Base-by-base conservation (phyloP, 2,113 vertebrate species). In the Varanus komodoensis region DNA sequence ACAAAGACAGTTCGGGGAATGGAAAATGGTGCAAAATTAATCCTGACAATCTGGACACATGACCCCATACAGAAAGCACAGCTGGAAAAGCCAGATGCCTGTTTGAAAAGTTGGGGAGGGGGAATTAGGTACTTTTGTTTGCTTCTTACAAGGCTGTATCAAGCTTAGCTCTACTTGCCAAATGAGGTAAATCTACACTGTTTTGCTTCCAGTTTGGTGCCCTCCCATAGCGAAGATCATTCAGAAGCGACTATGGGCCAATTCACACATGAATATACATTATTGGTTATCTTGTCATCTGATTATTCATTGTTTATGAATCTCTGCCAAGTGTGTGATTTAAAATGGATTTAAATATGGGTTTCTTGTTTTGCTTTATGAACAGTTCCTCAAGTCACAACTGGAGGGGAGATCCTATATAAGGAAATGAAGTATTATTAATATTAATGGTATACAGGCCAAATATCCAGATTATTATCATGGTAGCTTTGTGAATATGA, bases 11-110 rank as follows among this genome's bases (percentile, higher is more conserved):
- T 77, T 89, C 95, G 94, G 86, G 84, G 82, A 95, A 96, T 84
- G 92, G 84, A 95, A 96, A 95, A 95, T 92, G 54, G 61, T 91
- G 52, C 82, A 92, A 95, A 96, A 96, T 96, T 94, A 93, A 87
- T 93, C 92, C 89, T 94, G 91, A 95, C 92, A 96, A 92, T 95
- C 90, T 94, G 89, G 90, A 96, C 89, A 93, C 84, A 91, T 93
- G 89, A 91, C 92, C 94, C 88, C 95, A 64, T 87, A 93, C 19
- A 94, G 94, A 96, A 94, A 87, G 44, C 84, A 92, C 88, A 95
- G 90, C 71, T 95, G 92, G 93, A 94, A 85, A 94, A 82, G 85
- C 78, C 89, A 95, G 92, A 94, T 95, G 94, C 73, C 92, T 94
- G 87, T 95, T 93, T 90, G 93, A 93, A 89, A 95, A 93, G 90